A percentile compares a stretch with the other conserved stretches of the same genome.
Evolutionary conservation across 2,797 vertebrate species (phyloP).

Genomic region (Mionectes olivaceus): DNA sequence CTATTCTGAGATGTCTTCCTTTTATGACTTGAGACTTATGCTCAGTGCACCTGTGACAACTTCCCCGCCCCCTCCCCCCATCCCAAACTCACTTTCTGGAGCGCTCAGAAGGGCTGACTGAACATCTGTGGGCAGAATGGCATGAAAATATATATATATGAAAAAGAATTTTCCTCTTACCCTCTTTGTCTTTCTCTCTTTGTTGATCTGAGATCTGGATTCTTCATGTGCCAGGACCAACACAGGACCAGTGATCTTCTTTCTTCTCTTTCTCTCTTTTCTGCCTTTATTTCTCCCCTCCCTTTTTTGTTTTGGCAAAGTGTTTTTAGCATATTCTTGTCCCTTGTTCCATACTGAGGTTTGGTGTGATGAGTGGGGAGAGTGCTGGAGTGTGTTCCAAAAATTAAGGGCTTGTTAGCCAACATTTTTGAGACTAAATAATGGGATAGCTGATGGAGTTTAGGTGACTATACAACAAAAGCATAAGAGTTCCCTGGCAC

Average conservation of each 20-base stretch:
- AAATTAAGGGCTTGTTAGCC: not conserved
- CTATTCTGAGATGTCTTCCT: not conserved
- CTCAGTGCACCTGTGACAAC: not conserved
- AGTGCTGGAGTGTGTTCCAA: not conserved
- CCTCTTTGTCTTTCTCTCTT: not conserved
- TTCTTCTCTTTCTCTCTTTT: not conserved
- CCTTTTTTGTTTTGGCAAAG: not conserved
- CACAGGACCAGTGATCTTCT: not conserved
- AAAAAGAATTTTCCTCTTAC: not conserved
- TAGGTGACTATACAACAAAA: not conserved
- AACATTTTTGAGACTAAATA: not conserved
- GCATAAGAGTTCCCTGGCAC: not conserved
- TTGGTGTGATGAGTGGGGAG: not conserved
- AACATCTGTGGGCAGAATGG: not conserved
- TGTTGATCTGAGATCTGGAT: not conserved
- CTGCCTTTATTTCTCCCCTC: not conserved
- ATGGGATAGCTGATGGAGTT: not conserved
- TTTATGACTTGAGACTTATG: not conserved
- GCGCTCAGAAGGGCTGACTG: not conserved
- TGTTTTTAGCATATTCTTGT: accelerated
- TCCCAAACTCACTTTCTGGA: not conserved
- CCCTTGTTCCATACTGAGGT: not conserved
- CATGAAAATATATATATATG: not conserved
- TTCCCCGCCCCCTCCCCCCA: no score
- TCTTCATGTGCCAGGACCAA: not conserved